phyloP scores from a whole-genome alignment of 1,140 invertebrate genomes.

The Coenobita brevimanus region DNA sequence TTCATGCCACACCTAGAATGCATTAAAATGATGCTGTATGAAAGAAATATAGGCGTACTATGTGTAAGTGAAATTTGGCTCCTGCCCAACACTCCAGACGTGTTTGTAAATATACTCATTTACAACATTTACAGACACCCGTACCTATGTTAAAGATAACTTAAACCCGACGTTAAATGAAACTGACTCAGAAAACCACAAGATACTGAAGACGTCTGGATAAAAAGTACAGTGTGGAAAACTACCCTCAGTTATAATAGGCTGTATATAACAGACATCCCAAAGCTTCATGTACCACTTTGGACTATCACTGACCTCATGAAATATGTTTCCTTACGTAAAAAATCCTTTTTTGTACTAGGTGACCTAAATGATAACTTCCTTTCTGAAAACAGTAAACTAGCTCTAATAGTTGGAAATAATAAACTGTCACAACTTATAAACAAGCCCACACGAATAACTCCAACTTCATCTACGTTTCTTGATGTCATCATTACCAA shows the following conservation, averaged over 20 bases:
- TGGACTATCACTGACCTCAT: background rate
- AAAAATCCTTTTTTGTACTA: background rate
- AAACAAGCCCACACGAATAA: background rate
- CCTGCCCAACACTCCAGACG: too few relatives aligned
- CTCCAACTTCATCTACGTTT: background rate
- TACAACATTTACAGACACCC: too few relatives aligned
- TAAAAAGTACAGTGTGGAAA: background rate
- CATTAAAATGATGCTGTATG: too few relatives aligned
- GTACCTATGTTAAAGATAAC: too few relatives aligned
- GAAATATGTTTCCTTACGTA: background rate
- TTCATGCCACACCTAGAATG: too few relatives aligned
- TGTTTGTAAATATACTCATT: too few relatives aligned
- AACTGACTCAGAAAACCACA: too few relatives aligned
- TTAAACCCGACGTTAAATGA: too few relatives aligned
- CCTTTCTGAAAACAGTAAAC: background rate
- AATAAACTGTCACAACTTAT: background rate
- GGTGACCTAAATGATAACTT: background rate
- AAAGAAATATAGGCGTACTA: too few relatives aligned
- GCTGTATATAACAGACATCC: conserved; percentile 7
- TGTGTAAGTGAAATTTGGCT: too few relatives aligned
- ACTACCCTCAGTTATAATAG: background rate
- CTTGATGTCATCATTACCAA: conserved; percentile 8
- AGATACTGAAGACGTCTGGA: too few relatives aligned
- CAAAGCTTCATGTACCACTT: background rate
- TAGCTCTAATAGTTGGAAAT: background rate